Percentiles rank a stretch among this genome's conserved stretches.
Evolutionary conservation across 2,888 invertebrate species (phyloP).

Genomic region (Allophyes oxyacanthae): DNA sequence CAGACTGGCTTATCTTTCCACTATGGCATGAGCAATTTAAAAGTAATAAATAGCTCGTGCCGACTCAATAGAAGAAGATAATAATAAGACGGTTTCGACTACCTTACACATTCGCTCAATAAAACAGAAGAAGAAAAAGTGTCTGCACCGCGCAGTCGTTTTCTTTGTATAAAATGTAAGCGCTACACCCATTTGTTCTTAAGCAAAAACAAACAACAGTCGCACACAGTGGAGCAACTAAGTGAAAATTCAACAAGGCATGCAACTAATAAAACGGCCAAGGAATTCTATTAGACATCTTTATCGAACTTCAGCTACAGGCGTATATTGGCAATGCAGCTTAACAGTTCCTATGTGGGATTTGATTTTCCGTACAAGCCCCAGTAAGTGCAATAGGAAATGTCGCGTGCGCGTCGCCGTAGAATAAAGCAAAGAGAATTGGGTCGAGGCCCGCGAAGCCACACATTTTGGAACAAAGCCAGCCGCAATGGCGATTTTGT

Average conservation of each 20-base stretch:
- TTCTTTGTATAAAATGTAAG: background rate
- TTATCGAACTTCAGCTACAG: slow-evolving; percentile 48
- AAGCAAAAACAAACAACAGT: slow-evolving; percentile 1
- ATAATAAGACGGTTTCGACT: too few species aligned
- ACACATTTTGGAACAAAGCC: slow-evolving; percentile 83
- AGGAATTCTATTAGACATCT: slow-evolving; percentile 56
- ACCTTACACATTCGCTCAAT: too few species aligned
- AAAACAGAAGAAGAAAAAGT: too few species aligned
- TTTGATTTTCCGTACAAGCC: slow-evolving; percentile 70
- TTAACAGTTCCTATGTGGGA: slow-evolving; percentile 66
- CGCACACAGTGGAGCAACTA: slow-evolving; percentile 7
- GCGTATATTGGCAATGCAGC: slow-evolving; percentile 63
- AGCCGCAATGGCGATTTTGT: slow-evolving; percentile 76
- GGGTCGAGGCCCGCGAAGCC: slow-evolving; percentile 76
- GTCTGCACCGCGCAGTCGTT: too few species aligned
- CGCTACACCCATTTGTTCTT: background rate
- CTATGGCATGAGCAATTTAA: too few species aligned
- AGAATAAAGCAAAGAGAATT: slow-evolving; percentile 83
- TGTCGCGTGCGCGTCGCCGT: slow-evolving; percentile 77
- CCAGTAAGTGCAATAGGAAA: slow-evolving; percentile 78
- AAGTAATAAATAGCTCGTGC: too few species aligned
- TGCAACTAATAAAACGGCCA: slow-evolving; percentile 49
- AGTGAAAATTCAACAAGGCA: slow-evolving; percentile 37
- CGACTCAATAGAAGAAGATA: too few species aligned
- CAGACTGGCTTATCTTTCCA: too few species aligned